Evolutionary conservation across 92 coral and sea anemone genomes (phyloP).

Genomic region (Virgularia gustaviana): DNA sequence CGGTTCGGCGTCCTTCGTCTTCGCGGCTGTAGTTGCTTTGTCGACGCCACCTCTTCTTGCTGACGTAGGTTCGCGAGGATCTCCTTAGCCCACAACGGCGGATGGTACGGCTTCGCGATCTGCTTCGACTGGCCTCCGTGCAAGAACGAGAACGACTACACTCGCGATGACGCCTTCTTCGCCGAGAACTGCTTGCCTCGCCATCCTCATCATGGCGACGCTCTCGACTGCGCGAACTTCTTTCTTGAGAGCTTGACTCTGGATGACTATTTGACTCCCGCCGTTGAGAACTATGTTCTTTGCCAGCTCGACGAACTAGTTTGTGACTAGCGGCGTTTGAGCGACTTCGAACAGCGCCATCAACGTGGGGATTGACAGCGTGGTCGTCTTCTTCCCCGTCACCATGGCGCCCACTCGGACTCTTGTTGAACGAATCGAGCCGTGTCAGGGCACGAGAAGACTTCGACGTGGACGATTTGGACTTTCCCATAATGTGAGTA

Average conservation of each 20-base stretch:
- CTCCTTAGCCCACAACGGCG: no score
- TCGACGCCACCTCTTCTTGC: constrained; percentile 13
- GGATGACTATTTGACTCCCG: not conserved
- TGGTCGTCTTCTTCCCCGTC: no score
- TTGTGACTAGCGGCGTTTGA: no score
- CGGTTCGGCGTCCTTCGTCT: constrained; percentile 35
- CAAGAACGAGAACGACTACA: no score
- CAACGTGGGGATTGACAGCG: no score
- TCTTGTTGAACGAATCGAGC: no score
- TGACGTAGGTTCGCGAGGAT: constrained; percentile 16
- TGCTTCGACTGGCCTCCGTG: constrained; percentile 15
- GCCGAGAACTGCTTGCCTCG: not conserved
- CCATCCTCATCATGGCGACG: not conserved
- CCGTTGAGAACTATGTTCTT: not conserved
- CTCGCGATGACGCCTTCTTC: not conserved
- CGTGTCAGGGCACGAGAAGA: no score
- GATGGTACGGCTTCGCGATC: not conserved
- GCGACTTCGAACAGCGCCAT: no score
- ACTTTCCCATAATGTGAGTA: no score
- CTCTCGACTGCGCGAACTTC: not conserved
- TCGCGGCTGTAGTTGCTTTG: constrained; percentile 8
- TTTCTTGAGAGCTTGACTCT: not conserved
- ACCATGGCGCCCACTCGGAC: no score
- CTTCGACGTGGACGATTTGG: no score
- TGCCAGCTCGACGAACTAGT: no score